These are phyloP conservation scores for Myotis myotis DNA, from an alignment of 2,797 vertebrate genomes.

Conservation along the genomic window DNA sequence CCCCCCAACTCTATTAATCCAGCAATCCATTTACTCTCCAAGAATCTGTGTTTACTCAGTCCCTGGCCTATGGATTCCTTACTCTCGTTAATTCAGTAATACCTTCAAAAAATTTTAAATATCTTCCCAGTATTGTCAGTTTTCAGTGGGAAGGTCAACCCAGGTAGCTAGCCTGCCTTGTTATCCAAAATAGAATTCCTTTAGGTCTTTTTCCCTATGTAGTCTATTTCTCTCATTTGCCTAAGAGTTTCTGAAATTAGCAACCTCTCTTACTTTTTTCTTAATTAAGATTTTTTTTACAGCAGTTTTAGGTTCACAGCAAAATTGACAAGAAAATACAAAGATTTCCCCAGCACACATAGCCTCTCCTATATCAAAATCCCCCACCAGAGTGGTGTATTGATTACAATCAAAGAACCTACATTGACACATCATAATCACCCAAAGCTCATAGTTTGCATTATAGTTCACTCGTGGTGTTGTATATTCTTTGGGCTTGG, in stretches of 20 bases:
- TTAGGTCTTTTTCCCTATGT: not conserved
- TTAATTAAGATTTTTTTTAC: not conserved
- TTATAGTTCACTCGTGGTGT: not conserved
- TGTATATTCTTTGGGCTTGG: not conserved
- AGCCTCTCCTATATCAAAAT: not conserved
- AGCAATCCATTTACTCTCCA: not conserved
- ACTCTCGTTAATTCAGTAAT: not conserved
- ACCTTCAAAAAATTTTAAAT: not conserved
- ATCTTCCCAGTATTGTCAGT: not conserved
- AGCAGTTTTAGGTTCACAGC: not conserved
- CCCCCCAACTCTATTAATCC: not conserved
- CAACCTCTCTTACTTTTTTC: not conserved
- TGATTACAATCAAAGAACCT: not conserved
- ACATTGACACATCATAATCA: not conserved
- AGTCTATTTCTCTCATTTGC: not conserved
- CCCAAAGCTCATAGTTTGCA: not conserved
- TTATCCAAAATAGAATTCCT: not conserved
- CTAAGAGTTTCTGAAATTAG: not conserved
- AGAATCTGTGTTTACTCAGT: not conserved
- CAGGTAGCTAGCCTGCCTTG: not conserved
- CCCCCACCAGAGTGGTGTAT: not conserved
- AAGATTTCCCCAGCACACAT: not conserved
- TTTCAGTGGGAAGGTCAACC: not conserved
- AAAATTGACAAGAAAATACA: not conserved
- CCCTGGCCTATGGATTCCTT: not conserved